Percentiles rank a stretch among this genome's conserved stretches.
Evolutionary conservation across 2,113 vertebrate species (phyloP).

Genomic region (Seriola quinqueradiata): DNA sequence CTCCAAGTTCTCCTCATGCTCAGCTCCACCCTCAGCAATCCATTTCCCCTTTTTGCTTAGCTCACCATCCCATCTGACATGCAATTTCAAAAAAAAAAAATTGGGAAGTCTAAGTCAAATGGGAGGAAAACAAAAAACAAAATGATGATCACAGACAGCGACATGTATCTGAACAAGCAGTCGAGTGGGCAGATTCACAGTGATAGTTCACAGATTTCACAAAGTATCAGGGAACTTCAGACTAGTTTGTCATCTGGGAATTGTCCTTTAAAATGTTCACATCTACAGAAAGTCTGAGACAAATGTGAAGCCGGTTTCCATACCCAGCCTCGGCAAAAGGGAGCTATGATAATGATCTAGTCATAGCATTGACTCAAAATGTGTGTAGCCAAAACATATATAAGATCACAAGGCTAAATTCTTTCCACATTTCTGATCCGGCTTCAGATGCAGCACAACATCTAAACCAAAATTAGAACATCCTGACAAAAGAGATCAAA

Average conservation of each 20-base stretch:
- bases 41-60: conserved; percentile 46
- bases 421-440: conserved; percentile 28
- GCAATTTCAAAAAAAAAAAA: conserved; percentile 55
- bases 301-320: conserved; percentile 35
- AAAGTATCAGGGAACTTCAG: conserved; percentile 14
- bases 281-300: conserved; percentile 22
- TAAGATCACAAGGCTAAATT: conserved; percentile 52
- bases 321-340: conserved; percentile 9
- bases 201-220: conserved; percentile 2
- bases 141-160: conserved; percentile 22
- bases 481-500: conserved; percentile 25
- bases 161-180: conserved; percentile 18
- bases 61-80: conserved; percentile 54
- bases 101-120: conserved; percentile 58
- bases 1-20: conserved; percentile 62
- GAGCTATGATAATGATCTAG: conserved; percentile 49
- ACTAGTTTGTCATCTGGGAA: conserved; percentile 3
- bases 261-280: conserved; percentile 17
- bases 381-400: conserved; percentile 62
- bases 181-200: not conserved
- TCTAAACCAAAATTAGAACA: conserved; percentile 1
- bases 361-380: conserved; percentile 43
- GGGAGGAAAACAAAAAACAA: conserved; percentile 41
- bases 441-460: not conserved
- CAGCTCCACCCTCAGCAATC: conserved; percentile 68